Evolutionary conservation across 2,797 vertebrate species (phyloP), one percentile per base, ranked within the genome.

Genomic region (Florisuga fusca): DNA sequence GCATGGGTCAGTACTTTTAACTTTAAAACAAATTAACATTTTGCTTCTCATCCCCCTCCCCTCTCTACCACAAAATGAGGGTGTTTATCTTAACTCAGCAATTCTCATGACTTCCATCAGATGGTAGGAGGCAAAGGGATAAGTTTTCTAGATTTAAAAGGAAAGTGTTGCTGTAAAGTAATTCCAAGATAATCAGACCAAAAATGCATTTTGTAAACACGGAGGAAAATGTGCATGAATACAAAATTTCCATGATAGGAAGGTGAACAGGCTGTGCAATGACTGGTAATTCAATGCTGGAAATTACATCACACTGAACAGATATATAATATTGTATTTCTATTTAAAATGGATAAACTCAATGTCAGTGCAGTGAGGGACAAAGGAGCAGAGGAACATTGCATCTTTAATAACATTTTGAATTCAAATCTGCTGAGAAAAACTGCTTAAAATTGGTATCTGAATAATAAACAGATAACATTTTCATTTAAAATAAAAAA

Each of bases 381-480:
- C 97, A 97, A 98, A 95, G 96, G 81, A 95, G 95, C 69, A 71
- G 78, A 97, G 87, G 94, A 97, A 97, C 96, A 98, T 80, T 98
- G 97, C 96, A 98, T 98, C 98, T 98, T 98, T 98, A 99, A 99
- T 98, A 98, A 98, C 98, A 98, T 97, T 98, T 98, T 98, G 98
- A 98, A 98, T 98, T 99, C 98, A 98, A 98, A 99, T 98, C 97
- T 97, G 97, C 98, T 98, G 98, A 98, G 98, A 96, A 98, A 98
- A 99, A 98, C 98, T 97, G 97, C 96, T 97, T 89, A 95, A 98
- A 99, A 98, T 98, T 98, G 97, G 97, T 98, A 98, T 98, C 98
- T 98, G 98, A 99, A 99, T 99, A 98, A 98, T 97, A 98, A 98
- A 98, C 96, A 98, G 98, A 98, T 98, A 98, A 98, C 90, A 87